These are phyloP conservation scores for Drosophila maculinotata DNA, from an alignment of 2,888 invertebrate species.

Conservation along the genomic window DNA sequence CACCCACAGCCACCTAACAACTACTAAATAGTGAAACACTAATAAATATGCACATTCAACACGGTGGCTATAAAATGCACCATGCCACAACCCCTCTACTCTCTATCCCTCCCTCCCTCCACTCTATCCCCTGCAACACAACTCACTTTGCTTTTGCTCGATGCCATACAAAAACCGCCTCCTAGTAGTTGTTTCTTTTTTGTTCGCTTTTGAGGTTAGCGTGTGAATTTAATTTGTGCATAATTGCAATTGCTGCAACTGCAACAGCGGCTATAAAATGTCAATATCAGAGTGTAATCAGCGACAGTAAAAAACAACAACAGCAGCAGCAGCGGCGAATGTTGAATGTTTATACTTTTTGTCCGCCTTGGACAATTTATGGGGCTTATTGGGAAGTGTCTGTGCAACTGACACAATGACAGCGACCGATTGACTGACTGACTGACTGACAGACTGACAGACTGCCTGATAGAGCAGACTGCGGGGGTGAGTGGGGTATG, in stretches of 20 bases:
- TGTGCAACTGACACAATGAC: conserved; percentile 59
- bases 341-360: conserved; percentile 43
- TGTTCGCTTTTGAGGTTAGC: conserved; percentile 51
- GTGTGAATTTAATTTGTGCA: conserved; percentile 78
- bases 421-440: conserved; percentile 38
- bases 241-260: conserved; percentile 56
- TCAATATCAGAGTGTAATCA: conserved; percentile 76
- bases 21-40: conserved; percentile 20
- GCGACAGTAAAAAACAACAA: conserved; percentile 28
- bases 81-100: conserved; percentile 2
- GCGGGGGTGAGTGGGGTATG: conserved; percentile 9
- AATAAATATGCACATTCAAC: conserved; percentile 57
- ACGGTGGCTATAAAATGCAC: conserved; percentile 49
- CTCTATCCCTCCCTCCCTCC: not conserved
- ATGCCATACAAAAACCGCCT: conserved; percentile 43
- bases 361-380: conserved; percentile 38
- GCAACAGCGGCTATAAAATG: conserved; percentile 53
- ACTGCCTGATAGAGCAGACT: conserved; percentile 24
- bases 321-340: conserved; percentile 27
- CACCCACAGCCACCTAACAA: conserved; percentile 22
- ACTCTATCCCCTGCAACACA: not conserved
- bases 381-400: conserved; percentile 53
- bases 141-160: conserved; percentile 39
- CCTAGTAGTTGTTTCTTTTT: conserved; percentile 13
- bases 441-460: conserved; percentile 18